A percentile compares a stretch with the other conserved stretches of the same genome.
phyloP scores from a whole-genome alignment of 2,797 vertebrate genomes.

The Delichon dasypus region DNA sequence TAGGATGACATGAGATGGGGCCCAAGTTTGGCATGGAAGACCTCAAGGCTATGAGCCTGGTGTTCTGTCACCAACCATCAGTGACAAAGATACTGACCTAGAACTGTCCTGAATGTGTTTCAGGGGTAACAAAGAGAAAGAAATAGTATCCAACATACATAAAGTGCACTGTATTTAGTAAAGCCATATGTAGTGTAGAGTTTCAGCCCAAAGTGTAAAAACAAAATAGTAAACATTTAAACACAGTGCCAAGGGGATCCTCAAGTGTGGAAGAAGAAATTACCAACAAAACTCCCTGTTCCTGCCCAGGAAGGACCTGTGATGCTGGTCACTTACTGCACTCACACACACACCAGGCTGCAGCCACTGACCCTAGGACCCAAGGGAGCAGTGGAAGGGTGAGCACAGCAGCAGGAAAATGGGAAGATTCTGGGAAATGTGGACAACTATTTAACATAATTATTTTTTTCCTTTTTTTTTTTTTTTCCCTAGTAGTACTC shows the following conservation, averaged over 20 bases:
- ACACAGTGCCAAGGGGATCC: neutral
- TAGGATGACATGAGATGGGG: neutral
- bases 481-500: neutral
- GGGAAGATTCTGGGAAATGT: neutral
- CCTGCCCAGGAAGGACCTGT: accelerated
- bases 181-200: neutral
- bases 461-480: neutral
- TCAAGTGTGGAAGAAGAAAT: neutral
- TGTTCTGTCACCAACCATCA: neutral
- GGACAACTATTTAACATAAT: neutral
- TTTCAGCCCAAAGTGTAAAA: neutral
- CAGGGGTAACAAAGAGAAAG: neutral
- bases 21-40: neutral
- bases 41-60: neutral
- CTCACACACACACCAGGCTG: neutral
- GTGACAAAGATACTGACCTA: neutral
- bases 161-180: neutral
- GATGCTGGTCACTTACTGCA: neutral
- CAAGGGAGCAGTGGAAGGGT: neutral
- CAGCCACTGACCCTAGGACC: neutral
- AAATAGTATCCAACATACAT: neutral
- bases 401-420: neutral
- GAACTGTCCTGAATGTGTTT: neutral
- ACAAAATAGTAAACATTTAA: neutral
- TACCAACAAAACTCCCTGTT: neutral